These are phyloP conservation scores for Crossaster papposus DNA, from an alignment of 53 echinoderm and acorn worm genomes.

Conservation along the genomic window DNA sequence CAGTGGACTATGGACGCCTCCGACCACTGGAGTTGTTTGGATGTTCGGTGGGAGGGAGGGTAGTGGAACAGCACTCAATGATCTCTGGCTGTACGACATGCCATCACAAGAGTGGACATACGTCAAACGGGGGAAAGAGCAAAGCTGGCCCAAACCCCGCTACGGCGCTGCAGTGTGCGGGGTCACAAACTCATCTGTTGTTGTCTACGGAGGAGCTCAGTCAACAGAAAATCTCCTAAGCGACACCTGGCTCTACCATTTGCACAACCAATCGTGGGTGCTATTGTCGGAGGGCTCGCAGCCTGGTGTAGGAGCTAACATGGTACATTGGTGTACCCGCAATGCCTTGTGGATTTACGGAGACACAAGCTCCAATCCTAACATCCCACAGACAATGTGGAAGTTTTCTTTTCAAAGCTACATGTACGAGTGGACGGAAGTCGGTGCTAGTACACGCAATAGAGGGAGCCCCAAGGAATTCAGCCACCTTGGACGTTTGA, in stretches of 20 bases:
- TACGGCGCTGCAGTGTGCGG: slow-evolving; percentile 54
- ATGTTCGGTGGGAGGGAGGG: slow-evolving; percentile 62
- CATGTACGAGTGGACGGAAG: slow-evolving; percentile 25
- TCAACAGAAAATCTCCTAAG: neutral
- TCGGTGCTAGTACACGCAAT: neutral
- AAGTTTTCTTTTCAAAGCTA: slow-evolving; percentile 20
- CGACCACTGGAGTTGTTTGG: slow-evolving; percentile 31
- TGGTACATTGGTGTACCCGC: slow-evolving; percentile 52
- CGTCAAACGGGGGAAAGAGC: slow-evolving; percentile 19
- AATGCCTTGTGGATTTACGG: slow-evolving; percentile 61
- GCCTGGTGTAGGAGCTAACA: neutral
- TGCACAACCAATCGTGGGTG: slow-evolving; percentile 38
- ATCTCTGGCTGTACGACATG: slow-evolving; percentile 57
- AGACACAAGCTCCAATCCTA: neutral
- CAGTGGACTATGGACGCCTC: slow-evolving; percentile 50
- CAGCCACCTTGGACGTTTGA: neutral
- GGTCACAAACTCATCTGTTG: slow-evolving; percentile 6
- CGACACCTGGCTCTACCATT: slow-evolving; percentile 60
- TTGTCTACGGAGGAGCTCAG: slow-evolving; percentile 40
- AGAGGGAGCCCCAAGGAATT: neutral
- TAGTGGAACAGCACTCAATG: slow-evolving; percentile 33
- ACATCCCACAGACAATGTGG: slow-evolving; percentile 36
- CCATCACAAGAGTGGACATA: slow-evolving; percentile 23
- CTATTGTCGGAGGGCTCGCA: neutral
- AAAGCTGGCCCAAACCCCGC: slow-evolving; percentile 31